Evolutionary conservation across 2,888 invertebrate species (phyloP).

Genomic region (Sinodicranocentrus sp.): DNA sequence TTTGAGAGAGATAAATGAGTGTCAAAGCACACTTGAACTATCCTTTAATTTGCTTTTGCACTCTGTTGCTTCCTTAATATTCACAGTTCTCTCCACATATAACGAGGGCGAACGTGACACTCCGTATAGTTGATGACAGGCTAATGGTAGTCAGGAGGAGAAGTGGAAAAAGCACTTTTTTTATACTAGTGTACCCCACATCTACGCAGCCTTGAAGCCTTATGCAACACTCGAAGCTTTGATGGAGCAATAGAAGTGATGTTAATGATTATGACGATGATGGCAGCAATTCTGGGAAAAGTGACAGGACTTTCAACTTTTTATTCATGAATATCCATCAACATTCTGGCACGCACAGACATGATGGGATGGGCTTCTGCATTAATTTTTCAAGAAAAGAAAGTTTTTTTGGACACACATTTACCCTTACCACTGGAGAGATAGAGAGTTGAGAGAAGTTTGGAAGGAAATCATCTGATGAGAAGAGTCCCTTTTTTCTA

Average conservation of each 20-base stretch:
- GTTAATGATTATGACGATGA: conserved; percentile 66
- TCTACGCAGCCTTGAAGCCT: neutral
- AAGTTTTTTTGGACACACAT: conserved; percentile 42
- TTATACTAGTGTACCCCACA: no score
- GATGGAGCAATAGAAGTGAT: conserved; percentile 46
- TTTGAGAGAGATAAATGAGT: conserved; percentile 61
- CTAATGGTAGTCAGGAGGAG: neutral
- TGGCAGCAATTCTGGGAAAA: conserved; percentile 60
- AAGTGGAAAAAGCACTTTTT: neutral
- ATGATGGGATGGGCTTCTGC: conserved; percentile 62
- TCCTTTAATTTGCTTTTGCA: conserved; percentile 62
- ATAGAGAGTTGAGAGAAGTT: conserved; percentile 29
- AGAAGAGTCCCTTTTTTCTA: conserved; percentile 17
- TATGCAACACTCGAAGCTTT: neutral
- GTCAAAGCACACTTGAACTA: conserved; percentile 65
- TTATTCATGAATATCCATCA: conserved; percentile 68
- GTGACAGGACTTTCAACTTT: conserved; percentile 66
- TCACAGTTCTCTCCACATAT: neutral
- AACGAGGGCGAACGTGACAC: conserved; percentile 24
- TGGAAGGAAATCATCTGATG: conserved; percentile 48
- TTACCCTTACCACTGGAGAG: conserved; percentile 15
- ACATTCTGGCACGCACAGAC: conserved; percentile 65
- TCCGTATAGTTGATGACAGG: conserved; percentile 29
- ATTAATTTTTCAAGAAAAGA: conserved; percentile 62
- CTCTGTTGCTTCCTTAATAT: conserved; percentile 63